phyloP scores from a whole-genome alignment of 2,888 invertebrate genomes.

The Nycteola revayana region DNA sequence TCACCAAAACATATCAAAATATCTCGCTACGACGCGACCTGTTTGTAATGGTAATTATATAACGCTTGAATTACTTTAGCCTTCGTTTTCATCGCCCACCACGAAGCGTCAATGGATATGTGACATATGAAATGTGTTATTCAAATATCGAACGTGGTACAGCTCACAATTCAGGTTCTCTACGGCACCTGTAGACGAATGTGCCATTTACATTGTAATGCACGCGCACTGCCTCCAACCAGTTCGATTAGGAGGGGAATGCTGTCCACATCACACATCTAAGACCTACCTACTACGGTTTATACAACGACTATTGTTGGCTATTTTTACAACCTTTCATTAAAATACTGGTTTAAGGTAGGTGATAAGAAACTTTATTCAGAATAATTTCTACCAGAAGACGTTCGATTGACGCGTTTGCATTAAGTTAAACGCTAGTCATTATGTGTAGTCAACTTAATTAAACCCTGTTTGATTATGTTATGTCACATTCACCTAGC shows the following conservation, averaged over 20 bases:
- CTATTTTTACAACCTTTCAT: constrained; percentile 13
- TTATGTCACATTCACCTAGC: too few relatives aligned
- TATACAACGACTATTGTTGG: constrained; percentile 34
- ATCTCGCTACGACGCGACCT: constrained; percentile 35
- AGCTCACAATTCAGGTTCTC: constrained; percentile 61
- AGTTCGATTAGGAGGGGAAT: constrained; percentile 75
- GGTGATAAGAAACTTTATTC: too few relatives aligned
- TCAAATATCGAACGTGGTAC: constrained; percentile 42
- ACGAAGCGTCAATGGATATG: constrained; percentile 46
- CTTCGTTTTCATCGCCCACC: constrained; percentile 8
- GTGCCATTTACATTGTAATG: constrained; percentile 79
- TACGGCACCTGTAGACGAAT: constrained; percentile 72
- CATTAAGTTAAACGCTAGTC: too few relatives aligned
- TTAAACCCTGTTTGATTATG: too few relatives aligned
- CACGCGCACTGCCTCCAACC: constrained; percentile 67
- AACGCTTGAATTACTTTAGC: constrained; percentile 30
- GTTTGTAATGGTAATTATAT: constrained; percentile 27
- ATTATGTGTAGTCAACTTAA: too few relatives aligned
- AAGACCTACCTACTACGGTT: constrained; percentile 23
- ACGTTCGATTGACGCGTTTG: too few relatives aligned
- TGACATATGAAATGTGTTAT: constrained; percentile 44
- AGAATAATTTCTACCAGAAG: too few relatives aligned
- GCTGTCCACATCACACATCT: constrained; percentile 54
- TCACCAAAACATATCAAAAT: constrained; percentile 48
- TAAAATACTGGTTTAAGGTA: too few relatives aligned